phyloP scores from a whole-genome alignment of 2,888 invertebrate species.

The Phyto melanocephala region DNA sequence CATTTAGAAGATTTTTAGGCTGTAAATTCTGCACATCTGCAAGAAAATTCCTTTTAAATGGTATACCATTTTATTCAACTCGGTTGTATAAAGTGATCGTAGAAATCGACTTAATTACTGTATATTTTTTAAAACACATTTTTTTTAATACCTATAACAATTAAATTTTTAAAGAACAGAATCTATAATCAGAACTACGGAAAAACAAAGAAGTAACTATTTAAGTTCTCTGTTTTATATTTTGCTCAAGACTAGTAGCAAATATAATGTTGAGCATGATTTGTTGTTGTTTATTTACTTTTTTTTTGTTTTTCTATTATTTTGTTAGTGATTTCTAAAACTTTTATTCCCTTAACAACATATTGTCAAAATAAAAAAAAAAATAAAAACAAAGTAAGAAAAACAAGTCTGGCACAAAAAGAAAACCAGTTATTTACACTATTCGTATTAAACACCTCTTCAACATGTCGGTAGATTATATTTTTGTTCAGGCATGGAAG shows the following conservation, averaged over 20 bases:
- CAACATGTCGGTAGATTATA: constrained; percentile 16
- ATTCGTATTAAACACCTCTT: not conserved
- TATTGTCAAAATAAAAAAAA: constrained; percentile 5
- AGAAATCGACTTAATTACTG: too few relatives aligned
- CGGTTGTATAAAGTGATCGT: too few relatives aligned
- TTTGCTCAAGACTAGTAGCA: constrained; percentile 55
- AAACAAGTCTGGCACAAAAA: not conserved
- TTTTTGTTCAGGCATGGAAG: too few relatives aligned
- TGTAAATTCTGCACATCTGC: too few relatives aligned
- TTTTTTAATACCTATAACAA: too few relatives aligned
- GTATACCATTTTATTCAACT: too few relatives aligned
- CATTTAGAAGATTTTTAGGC: too few relatives aligned
- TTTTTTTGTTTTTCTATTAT: not conserved
- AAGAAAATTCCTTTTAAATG: too few relatives aligned
- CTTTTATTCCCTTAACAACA: not conserved
- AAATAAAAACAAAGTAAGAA: not conserved
- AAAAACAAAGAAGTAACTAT: not conserved
- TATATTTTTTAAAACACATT: too few relatives aligned
- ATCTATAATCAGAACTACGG: not conserved
- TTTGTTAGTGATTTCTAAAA: not conserved
- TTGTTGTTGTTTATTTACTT: constrained; percentile 40
- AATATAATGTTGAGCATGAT: constrained; percentile 13
- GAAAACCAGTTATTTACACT: constrained; percentile 27
- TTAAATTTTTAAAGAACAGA: too few relatives aligned
- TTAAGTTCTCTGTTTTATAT: not conserved